Evolutionary conservation across 2,113 vertebrate species (phyloP).

Genomic region (Halcyon malimbica): DNA sequence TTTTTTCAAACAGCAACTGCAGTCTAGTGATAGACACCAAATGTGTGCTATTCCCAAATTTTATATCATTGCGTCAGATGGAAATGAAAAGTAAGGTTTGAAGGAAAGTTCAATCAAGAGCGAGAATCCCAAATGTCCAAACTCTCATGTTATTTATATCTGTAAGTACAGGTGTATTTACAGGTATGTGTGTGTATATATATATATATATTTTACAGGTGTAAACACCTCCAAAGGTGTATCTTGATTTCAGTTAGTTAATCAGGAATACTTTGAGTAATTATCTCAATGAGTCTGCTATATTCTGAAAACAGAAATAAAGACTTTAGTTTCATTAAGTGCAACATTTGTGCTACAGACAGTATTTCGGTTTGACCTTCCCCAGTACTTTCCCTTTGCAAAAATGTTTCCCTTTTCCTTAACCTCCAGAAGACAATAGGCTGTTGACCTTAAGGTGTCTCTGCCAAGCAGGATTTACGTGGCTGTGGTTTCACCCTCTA

Average conservation of each 20-base stretch:
- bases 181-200: too few species aligned
- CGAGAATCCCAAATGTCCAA: background rate
- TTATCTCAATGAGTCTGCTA: background rate
- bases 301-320: background rate
- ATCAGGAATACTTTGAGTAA: background rate
- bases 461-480: background rate
- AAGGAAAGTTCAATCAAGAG: background rate
- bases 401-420: background rate
- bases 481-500: background rate
- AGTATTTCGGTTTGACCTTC: background rate
- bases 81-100: background rate
- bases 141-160: background rate
- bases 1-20: background rate
- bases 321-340: background rate
- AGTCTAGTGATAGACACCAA: background rate
- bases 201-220: too few species aligned
- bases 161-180: too few species aligned
- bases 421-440: background rate
- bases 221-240: background rate
- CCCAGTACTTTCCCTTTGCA: background rate
- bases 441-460: background rate
- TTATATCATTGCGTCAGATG: background rate
- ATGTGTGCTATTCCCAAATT: background rate
- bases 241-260: background rate
- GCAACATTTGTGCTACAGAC: background rate